Conservation (phyloP, 2,113 vertebrate genomes). For the Electrona antarctica region DNA sequence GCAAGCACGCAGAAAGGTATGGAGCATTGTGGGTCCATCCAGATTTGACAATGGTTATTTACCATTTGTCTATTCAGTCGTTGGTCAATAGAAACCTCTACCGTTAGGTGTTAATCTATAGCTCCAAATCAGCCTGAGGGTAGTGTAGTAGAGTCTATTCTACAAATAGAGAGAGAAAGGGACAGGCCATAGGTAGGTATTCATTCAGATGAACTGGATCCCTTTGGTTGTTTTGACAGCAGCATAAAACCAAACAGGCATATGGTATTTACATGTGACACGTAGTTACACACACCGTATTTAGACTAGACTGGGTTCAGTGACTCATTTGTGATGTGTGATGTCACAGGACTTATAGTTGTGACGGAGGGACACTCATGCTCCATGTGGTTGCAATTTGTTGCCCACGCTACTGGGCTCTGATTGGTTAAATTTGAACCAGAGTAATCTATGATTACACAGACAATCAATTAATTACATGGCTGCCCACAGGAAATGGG, state of each 20-base stretch:
- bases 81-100: no score
- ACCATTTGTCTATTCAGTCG: no score
- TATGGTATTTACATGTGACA: slow-evolving; percentile 41
- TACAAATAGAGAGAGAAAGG: slow-evolving; percentile 9
- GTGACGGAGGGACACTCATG: not conserved
- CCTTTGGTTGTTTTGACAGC: slow-evolving; percentile 38
- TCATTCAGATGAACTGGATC: slow-evolving; percentile 57
- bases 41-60: no score
- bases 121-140: no score
- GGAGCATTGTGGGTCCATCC: no score
- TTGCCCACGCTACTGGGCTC: not conserved
- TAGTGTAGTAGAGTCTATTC: no score
- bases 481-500: no score
- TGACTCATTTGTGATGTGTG: no score
- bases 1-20: no score
- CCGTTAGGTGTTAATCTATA: no score
- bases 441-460: not conserved
- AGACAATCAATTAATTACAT: no score
- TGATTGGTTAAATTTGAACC: not conserved
- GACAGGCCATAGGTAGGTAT: slow-evolving; percentile 47
- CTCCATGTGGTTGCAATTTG: not conserved
- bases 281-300: not conserved
- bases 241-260: slow-evolving; percentile 44
- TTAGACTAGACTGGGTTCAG: not conserved
- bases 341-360: not conserved